Conservation (phyloP, 2,888 invertebrate species). For the Epinotia ramella region DNA sequence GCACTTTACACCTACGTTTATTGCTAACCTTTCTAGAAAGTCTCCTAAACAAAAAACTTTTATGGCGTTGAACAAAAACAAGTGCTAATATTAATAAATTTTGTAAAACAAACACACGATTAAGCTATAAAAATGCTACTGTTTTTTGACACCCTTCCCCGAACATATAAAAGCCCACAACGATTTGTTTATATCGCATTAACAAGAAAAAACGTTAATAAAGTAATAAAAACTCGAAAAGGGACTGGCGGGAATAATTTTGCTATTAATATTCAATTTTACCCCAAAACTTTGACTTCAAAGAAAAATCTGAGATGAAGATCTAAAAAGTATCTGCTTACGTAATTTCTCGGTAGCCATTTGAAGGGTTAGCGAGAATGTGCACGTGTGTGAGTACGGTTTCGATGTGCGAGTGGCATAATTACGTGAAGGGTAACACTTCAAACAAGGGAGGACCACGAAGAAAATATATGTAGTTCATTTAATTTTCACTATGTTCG, state of each 20-base stretch:
- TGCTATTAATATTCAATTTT: conserved; percentile 85
- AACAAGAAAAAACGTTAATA: conserved; percentile 78
- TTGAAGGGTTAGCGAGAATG: conserved; percentile 60
- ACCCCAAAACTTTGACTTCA: conserved; percentile 78
- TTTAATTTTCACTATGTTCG: not conserved
- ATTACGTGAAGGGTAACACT: conserved; percentile 37
- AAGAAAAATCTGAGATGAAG: conserved; percentile 81
- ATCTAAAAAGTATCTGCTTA: conserved; percentile 77
- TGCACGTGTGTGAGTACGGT: conserved; percentile 37
- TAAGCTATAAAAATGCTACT: conserved; percentile 82
- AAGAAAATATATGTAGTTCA: not conserved
- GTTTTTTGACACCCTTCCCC: conserved; percentile 82
- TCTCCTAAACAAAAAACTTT: conserved; percentile 49
- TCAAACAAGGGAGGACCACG: conserved; percentile 7
- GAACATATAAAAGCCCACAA: conserved; percentile 74
- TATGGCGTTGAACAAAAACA: conserved; percentile 57
- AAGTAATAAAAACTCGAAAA: conserved; percentile 80
- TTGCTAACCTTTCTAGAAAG: conserved; percentile 41
- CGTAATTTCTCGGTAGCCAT: conserved; percentile 73
- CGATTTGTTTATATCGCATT: conserved; percentile 82
- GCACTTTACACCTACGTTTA: conserved; percentile 37
- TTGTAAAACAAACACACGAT: conserved; percentile 73
- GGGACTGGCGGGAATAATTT: conserved; percentile 76
- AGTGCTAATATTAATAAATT: conserved; percentile 65
- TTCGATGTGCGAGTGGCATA: conserved; percentile 38